Base-by-base conservation (phyloP, 2,797 vertebrate genomes). In the Pangasius djambal region DNA sequence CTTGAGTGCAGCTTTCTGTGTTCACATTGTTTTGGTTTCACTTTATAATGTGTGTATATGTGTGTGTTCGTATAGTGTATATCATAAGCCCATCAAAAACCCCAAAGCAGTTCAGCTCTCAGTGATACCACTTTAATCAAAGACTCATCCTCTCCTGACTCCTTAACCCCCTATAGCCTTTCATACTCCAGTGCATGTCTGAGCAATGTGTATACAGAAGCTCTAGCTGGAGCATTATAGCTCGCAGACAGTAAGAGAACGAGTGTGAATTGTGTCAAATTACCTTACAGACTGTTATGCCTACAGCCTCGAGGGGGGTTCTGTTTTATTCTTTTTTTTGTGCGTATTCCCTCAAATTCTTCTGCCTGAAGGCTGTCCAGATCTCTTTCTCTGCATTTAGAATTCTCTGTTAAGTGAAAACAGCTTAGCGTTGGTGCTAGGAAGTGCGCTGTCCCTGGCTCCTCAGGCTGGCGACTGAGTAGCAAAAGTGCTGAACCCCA, bases 321-420 rank as follows among this genome's bases (percentile, higher is more conserved):
- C 70, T 72, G 82, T 69, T 90, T 83, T 50, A n/a, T 50, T 50
- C 67, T 74, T 86, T 86, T 86, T 83, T n/a, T 65, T 18, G 20
- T 83, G 31, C 18, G 18, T 85, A 48, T 50, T 81, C 8, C 48
- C 72, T 72, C 40, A 4, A 44, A 65, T 87, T 86, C 83, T 82
- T 67, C 75, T 88, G 92, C 94, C 93, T 91, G 91, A 90, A 91
- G 91, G 75, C 65, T 86, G 79, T 83, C 93, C 94, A 93, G 94
- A 94, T 95, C 94, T 94, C 95, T 93, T 92, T 91, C 94, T 93
- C 93, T 92, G 93, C 91, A 82, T 95, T 96, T 94, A 95, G 92
- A 93, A 92, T 95, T 94, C 83, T n/a, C 92, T 93, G 91, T 94
- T 94, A 92, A 92, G 93, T 95, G 95, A 95, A 94, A 95, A 94